A percentile compares a stretch with the other conserved stretches of the same genome.
Conservation (phyloP, 2,113 vertebrate species). For the Puntigrus tetrazona region DNA sequence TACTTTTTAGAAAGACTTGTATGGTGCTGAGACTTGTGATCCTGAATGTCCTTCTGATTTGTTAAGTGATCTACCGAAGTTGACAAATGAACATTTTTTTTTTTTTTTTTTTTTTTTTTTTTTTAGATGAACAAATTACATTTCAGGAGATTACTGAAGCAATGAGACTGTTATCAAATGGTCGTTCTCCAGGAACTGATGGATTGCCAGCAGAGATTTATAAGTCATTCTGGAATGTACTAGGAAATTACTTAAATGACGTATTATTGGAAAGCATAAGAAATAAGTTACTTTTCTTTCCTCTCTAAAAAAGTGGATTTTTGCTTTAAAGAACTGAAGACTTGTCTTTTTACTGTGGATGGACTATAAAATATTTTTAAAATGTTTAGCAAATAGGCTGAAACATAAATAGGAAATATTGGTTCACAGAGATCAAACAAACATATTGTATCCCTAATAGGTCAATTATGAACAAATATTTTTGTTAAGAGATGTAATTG, state of each 20-base stretch:
- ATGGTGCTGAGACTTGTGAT: not conserved
- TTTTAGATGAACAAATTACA: not conserved
- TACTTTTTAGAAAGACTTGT: not conserved
- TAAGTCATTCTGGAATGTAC: not conserved
- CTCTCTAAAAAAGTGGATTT: not conserved
- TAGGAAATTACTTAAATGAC: not conserved
- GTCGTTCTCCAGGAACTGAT: not conserved
- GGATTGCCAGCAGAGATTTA: not conserved
- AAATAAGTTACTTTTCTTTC: not conserved
- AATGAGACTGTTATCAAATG: not conserved
- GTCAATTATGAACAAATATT: not conserved
- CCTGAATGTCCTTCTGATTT: not conserved
- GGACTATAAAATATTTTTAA: not conserved
- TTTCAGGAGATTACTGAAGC: not conserved
- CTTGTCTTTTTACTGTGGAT: not conserved
- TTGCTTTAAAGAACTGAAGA: not conserved
- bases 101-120: too few relatives aligned
- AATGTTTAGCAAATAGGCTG: not conserved
- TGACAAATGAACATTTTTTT: not conserved
- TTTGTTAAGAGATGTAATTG: not conserved
- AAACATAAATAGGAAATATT: not conserved
- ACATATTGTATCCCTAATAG: not conserved
- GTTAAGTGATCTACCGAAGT: not conserved
- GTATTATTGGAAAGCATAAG: not conserved
- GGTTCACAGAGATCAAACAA: not conserved